Evolutionary conservation across 2,888 invertebrate species (phyloP).

Genomic region (Callinectes sapidus): DNA sequence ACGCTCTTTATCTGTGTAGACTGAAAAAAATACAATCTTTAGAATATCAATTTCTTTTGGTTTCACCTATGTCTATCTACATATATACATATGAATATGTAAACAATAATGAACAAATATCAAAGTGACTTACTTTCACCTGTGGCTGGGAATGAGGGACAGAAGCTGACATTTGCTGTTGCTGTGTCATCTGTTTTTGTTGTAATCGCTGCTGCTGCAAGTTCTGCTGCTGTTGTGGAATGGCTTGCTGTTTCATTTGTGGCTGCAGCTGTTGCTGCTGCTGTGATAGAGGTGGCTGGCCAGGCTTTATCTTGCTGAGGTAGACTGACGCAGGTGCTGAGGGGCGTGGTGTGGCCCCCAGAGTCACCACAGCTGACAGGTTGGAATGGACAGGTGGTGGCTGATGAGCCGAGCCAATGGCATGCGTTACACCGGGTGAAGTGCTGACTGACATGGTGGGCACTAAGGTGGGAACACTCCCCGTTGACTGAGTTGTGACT

Average conservation of each 20-base stretch:
- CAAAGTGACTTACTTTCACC: constrained; percentile 32
- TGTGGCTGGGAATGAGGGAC: constrained; percentile 55
- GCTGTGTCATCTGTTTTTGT: constrained; percentile 36
- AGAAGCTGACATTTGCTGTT: constrained; percentile 11
- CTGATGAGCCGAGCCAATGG: constrained; percentile 38
- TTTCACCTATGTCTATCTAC: neutral
- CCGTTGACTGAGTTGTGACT: neutral
- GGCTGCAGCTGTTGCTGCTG: constrained; percentile 51
- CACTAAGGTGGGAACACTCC: constrained; percentile 17
- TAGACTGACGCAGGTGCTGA: constrained; percentile 44
- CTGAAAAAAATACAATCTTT: constrained; percentile 22
- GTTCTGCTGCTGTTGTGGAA: constrained; percentile 47
- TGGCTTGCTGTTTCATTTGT: constrained; percentile 43
- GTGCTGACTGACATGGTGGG: constrained; percentile 43
- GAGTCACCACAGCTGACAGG: constrained; percentile 48
- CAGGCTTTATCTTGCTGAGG: constrained; percentile 47
- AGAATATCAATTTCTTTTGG: neutral
- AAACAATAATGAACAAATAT: neutral
- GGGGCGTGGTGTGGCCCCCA: constrained; percentile 56
- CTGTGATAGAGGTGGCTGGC: constrained; percentile 41
- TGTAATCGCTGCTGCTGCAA: constrained; percentile 32
- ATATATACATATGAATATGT: neutral
- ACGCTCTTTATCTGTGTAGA: constrained; percentile 52
- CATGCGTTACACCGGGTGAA: constrained; percentile 20
- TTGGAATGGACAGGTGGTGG: constrained; percentile 42